These are phyloP conservation scores for Pardalotus punctatus DNA, from an alignment of 2,113 vertebrate species.

Conservation along the genomic window DNA sequence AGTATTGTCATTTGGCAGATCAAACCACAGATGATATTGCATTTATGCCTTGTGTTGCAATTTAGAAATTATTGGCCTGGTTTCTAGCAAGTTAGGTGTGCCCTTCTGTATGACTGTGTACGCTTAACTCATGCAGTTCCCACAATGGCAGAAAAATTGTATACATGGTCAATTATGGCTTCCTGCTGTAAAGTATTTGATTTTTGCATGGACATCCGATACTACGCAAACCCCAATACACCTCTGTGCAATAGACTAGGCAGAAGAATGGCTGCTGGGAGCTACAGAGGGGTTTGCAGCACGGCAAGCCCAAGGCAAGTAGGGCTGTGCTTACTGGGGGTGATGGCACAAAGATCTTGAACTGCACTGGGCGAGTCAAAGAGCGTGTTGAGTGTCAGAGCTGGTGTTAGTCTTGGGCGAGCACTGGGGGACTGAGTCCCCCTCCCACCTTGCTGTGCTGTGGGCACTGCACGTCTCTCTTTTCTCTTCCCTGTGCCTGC, in stretches of 20 bases:
- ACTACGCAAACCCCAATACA: neutral
- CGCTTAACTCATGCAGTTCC: neutral
- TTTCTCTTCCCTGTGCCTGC: neutral
- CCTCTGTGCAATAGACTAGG: neutral
- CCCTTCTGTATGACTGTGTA: neutral
- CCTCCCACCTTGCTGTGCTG: neutral
- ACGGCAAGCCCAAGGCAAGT: neutral
- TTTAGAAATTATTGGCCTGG: neutral
- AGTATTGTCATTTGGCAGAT: neutral
- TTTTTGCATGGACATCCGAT: neutral
- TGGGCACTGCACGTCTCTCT: neutral
- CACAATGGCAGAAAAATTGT: neutral
- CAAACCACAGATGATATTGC: neutral
- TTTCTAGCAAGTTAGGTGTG: neutral
- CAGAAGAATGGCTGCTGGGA: neutral
- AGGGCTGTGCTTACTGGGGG: neutral
- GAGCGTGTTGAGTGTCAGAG: neutral
- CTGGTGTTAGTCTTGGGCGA: fast-evolving
- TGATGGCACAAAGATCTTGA: neutral
- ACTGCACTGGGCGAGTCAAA: neutral
- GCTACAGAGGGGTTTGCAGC: neutral
- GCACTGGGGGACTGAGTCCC: fast-evolving
- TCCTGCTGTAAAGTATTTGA: neutral
- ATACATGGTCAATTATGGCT: fast-evolving
- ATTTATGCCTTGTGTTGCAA: neutral